Percentiles rank a stretch among this genome's conserved stretches.
Conservation (phyloP, 2,797 vertebrate species). For the Spheniscus humboldti region DNA sequence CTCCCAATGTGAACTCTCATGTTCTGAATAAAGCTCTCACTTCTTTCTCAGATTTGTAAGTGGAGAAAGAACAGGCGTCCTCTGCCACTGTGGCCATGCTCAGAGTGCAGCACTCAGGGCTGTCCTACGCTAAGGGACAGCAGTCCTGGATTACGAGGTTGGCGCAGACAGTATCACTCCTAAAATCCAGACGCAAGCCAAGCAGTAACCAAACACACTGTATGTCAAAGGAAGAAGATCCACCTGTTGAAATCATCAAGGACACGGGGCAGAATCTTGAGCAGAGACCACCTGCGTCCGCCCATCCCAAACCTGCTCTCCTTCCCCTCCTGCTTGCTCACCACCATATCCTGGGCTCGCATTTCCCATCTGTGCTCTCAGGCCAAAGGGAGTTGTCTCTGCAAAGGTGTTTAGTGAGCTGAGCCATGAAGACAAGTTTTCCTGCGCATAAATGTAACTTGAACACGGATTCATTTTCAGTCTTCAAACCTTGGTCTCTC, state of each 20-base stretch:
- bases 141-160: background rate
- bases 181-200: background rate
- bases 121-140: background rate
- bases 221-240: background rate
- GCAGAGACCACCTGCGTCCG: background rate
- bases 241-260: background rate
- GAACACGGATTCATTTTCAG: background rate
- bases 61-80: background rate
- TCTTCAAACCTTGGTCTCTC: background rate
- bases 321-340: background rate
- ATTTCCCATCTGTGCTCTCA: background rate
- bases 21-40: background rate
- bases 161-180: background rate
- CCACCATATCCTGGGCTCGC: background rate
- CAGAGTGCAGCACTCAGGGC: background rate
- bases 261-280: background rate
- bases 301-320: background rate
- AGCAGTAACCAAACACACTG: background rate
- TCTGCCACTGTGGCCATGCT: accelerated
- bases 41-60: background rate
- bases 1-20: background rate
- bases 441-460: background rate
- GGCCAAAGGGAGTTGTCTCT: background rate
- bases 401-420: background rate
- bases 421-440: background rate